These are phyloP conservation scores for Muscicapa adusta DNA, from an alignment of 2,113 vertebrate species.

Conservation along the genomic window DNA sequence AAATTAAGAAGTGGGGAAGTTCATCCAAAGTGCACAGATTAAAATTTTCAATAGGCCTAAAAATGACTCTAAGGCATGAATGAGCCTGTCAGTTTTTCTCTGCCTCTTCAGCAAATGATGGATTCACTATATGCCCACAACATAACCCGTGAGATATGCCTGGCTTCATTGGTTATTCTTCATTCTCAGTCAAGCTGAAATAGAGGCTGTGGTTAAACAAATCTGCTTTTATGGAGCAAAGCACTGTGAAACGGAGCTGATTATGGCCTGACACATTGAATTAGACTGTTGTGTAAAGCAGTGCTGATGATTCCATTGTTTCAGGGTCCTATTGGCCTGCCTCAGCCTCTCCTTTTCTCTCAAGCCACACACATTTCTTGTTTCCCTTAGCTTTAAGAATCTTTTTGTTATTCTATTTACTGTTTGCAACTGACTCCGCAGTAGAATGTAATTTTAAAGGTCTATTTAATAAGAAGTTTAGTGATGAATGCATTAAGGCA, in stretches of 20 bases:
- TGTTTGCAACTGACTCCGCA: neutral
- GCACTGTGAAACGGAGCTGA: slow-evolving; percentile 91
- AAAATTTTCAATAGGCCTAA: slow-evolving; percentile 85
- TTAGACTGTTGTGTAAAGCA: slow-evolving; percentile 71
- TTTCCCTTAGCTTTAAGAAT: neutral
- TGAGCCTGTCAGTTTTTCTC: slow-evolving; percentile 85
- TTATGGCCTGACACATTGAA: slow-evolving; percentile 86
- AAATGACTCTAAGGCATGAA: slow-evolving; percentile 89
- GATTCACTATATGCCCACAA: slow-evolving; percentile 68
- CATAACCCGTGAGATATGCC: slow-evolving; percentile 73
- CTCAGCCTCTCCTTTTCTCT: neutral
- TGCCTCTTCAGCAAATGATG: slow-evolving; percentile 77
- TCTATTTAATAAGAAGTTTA: neutral
- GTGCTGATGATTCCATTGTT: slow-evolving; percentile 71
- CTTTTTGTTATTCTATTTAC: neutral
- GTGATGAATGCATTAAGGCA: neutral
- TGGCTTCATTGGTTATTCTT: slow-evolving; percentile 68
- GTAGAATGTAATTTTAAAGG: neutral
- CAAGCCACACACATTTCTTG: neutral
- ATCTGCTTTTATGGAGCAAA: slow-evolving; percentile 83
- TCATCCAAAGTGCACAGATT: slow-evolving; percentile 88
- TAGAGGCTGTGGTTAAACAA: slow-evolving; percentile 87
- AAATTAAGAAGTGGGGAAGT: slow-evolving; percentile 79
- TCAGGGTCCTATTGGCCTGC: neutral
- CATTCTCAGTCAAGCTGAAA: slow-evolving; percentile 79